These are phyloP conservation scores for Polypedilum pembai DNA, from an alignment of 1,140 invertebrate genomes.

Conservation along the genomic window DNA sequence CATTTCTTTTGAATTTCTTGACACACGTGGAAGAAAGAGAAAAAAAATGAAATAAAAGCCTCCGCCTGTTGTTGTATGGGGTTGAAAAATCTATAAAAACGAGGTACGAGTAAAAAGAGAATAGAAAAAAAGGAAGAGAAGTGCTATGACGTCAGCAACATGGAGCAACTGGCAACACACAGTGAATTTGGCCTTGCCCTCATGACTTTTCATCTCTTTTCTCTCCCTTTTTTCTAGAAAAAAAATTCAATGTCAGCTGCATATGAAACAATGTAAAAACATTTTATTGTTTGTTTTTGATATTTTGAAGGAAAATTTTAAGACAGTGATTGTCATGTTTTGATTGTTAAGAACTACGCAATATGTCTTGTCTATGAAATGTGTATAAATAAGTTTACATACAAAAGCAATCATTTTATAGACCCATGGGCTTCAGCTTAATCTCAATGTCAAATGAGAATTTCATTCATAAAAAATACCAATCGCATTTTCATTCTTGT, in stretches of 20 bases:
- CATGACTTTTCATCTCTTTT: conserved; percentile 12
- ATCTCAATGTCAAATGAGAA: background rate
- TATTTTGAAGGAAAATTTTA: background rate
- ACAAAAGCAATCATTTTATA: background rate
- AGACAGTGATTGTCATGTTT: no score
- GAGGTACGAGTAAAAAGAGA: no score
- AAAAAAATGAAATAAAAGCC: background rate
- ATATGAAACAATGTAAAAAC: background rate
- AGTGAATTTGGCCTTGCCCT: conserved; percentile 10
- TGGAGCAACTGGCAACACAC: background rate
- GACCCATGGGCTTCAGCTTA: background rate
- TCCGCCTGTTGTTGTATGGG: no score
- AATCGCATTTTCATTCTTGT: background rate
- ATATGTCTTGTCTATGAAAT: conserved; percentile 8
- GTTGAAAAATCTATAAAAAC: background rate
- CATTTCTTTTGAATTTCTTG: no score
- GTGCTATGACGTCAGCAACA: conserved; percentile 9
- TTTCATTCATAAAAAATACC: conserved; percentile 9
- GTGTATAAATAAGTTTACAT: background rate
- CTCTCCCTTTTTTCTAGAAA: background rate
- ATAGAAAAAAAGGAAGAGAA: background rate
- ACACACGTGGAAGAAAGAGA: background rate
- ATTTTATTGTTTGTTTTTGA: background rate
- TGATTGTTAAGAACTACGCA: background rate
- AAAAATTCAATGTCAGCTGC: conserved; percentile 1